These are phyloP conservation scores for Maconellicoccus hirsutus DNA, from an alignment of 1,140 invertebrate species.

Conservation along the genomic window DNA sequence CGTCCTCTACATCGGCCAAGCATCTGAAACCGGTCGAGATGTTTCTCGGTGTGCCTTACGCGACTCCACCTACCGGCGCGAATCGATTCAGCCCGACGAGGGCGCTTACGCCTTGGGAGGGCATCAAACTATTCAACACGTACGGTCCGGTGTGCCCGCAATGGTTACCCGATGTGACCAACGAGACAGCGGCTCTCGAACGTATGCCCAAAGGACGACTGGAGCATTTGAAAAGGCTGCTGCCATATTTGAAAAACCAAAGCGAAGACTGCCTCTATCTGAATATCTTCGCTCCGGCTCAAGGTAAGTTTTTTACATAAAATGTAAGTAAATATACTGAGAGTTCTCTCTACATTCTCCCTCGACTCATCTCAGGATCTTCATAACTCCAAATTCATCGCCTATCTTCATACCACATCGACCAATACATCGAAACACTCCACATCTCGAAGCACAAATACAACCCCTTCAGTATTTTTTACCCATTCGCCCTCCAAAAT, in stretches of 20 bases:
- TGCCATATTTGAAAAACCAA: slow-evolving; percentile 76
- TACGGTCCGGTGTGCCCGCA: slow-evolving; percentile 83
- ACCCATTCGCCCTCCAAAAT: too few relatives aligned
- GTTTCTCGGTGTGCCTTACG: slow-evolving; percentile 89
- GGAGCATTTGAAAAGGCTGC: slow-evolving; percentile 67
- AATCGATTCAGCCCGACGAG: slow-evolving; percentile 80
- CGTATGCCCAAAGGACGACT: slow-evolving; percentile 77
- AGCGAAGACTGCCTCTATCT: slow-evolving; percentile 93
- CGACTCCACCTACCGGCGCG: slow-evolving; percentile 73
- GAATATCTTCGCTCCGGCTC: slow-evolving; percentile 85
- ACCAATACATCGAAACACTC: too few relatives aligned
- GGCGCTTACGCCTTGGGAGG: slow-evolving; percentile 78
- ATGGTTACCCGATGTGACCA: slow-evolving; percentile 65
- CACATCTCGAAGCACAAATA: too few relatives aligned
- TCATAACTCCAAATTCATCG: too few relatives aligned
- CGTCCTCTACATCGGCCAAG: slow-evolving; percentile 53
- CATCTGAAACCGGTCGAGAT: slow-evolving; percentile 65
- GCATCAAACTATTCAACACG: slow-evolving; percentile 60
- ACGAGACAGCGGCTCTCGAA: slow-evolving; percentile 66
- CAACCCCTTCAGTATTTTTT: too few relatives aligned
- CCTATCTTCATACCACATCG: too few relatives aligned
- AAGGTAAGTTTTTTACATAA: too few relatives aligned
- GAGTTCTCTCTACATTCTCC: too few relatives aligned
- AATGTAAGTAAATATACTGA: too few relatives aligned
- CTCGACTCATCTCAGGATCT: too few relatives aligned